These are phyloP conservation scores for Brachypodius melanocephalos DNA, from an alignment of 2,113 vertebrate genomes.

Conservation along the genomic window DNA sequence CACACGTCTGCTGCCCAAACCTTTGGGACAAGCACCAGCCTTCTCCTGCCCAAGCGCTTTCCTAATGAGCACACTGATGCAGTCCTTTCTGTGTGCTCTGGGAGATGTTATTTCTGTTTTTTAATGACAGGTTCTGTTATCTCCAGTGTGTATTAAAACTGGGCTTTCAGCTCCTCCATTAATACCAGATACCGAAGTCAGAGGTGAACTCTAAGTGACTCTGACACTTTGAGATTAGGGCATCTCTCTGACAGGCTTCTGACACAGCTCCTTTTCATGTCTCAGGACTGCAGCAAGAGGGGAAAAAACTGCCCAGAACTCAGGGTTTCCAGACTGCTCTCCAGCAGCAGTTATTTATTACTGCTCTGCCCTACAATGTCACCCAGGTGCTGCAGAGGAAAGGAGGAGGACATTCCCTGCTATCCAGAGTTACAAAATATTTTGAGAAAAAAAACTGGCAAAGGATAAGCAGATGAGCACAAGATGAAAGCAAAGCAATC, in stretches of 20 bases:
- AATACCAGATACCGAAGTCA: neutral
- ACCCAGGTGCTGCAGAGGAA: neutral
- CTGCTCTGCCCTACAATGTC: neutral
- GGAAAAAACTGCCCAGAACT: neutral
- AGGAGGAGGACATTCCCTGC: neutral
- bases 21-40: neutral
- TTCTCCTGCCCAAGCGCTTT: neutral
- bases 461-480: neutral
- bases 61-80: neutral
- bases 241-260: neutral
- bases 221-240: neutral
- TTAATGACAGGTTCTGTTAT: neutral
- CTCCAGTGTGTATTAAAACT: neutral
- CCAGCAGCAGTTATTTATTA: constrained; percentile 7
- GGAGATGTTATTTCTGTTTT: neutral
- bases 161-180: constrained; percentile 3
- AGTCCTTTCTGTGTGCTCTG: neutral
- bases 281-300: neutral
- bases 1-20: neutral
- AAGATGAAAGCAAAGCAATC: constrained; percentile 23
- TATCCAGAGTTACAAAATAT: neutral
- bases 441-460: neutral
- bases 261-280: neutral
- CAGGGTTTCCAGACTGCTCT: neutral
- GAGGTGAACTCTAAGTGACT: neutral